Evolutionary conservation across 2,888 invertebrate genomes (phyloP).

Genomic region (Bombyx huttoni): DNA sequence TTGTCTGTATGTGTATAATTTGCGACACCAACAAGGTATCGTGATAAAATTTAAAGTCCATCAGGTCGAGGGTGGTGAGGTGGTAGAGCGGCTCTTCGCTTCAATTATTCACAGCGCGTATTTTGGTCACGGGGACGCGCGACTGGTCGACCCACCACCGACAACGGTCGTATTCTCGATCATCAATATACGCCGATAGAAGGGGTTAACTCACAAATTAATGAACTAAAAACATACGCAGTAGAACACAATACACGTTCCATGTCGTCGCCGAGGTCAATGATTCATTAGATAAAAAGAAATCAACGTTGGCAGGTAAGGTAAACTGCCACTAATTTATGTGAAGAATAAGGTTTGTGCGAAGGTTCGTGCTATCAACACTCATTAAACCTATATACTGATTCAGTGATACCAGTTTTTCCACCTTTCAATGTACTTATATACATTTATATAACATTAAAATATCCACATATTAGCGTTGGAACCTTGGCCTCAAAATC

Average conservation of each 20-base stretch:
- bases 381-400: slow-evolving; percentile 9
- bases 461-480: slow-evolving; percentile 52
- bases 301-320: slow-evolving; percentile 10
- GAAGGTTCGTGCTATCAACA: slow-evolving; percentile 4
- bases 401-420: slow-evolving; percentile 28
- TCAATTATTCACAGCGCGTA: slow-evolving; percentile 64
- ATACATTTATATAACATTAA: slow-evolving; percentile 44
- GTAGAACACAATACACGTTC: slow-evolving; percentile 7
- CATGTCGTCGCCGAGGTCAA: slow-evolving; percentile 11
- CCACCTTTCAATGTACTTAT: slow-evolving; percentile 29
- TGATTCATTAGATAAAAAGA: slow-evolving; percentile 9
- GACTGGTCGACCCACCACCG: slow-evolving; percentile 21
- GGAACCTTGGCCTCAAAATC: slow-evolving; percentile 64
- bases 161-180: slow-evolving; percentile 21
- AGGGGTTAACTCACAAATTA: slow-evolving; percentile 44
- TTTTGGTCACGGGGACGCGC: slow-evolving; percentile 62
- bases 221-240: slow-evolving; percentile 29
- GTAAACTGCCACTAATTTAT: slow-evolving; percentile 20
- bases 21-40: slow-evolving; percentile 25
- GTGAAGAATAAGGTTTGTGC: slow-evolving; percentile 4
- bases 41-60: slow-evolving; percentile 37
- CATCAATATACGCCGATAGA: slow-evolving; percentile 23
- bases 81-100: slow-evolving; percentile 25
- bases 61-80: slow-evolving; percentile 18
- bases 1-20: neutral